Conservation (phyloP, 2,113 vertebrate species). For the Porphyrio hochstetteri region DNA sequence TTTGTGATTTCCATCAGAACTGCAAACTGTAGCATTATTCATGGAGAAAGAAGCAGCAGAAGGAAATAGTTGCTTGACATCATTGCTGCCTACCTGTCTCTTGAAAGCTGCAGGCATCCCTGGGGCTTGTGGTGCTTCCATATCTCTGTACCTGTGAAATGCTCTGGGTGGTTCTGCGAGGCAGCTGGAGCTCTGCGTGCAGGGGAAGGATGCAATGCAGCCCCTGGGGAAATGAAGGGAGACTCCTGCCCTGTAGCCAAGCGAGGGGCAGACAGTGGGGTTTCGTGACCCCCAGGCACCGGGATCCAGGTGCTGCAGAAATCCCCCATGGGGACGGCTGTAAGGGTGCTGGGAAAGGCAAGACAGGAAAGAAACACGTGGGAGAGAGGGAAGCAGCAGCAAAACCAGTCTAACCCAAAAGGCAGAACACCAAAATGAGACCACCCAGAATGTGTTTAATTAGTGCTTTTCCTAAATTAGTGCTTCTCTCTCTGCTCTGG, state of each 20-base stretch:
- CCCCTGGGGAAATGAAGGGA: not conserved
- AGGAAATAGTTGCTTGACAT: not conserved
- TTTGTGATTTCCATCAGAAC: not conserved
- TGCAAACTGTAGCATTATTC: not conserved
- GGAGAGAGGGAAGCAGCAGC: not conserved
- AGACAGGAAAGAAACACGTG: not conserved
- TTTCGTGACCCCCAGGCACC: not conserved
- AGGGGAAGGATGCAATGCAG: not conserved
- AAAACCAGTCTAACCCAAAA: constrained; percentile 17
- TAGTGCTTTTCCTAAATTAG: constrained; percentile 31
- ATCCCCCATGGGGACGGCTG: not conserved
- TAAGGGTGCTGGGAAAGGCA: not conserved
- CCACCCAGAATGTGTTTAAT: constrained; percentile 43
- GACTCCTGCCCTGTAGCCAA: not conserved
- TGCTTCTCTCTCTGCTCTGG: not conserved
- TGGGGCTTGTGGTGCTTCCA: not conserved
- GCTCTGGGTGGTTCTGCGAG: not conserved
- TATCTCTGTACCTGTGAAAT: not conserved
- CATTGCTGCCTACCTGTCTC: not conserved
- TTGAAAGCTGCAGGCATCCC: not conserved
- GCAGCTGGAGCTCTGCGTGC: not conserved
- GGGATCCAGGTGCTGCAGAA: accelerated
- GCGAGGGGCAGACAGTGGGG: not conserved
- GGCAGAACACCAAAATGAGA: not conserved
- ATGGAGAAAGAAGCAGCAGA: not conserved